Conservation (phyloP, 37 sponge, comb jelly and placozoan genomes). For the Axinella damicornis region DNA sequence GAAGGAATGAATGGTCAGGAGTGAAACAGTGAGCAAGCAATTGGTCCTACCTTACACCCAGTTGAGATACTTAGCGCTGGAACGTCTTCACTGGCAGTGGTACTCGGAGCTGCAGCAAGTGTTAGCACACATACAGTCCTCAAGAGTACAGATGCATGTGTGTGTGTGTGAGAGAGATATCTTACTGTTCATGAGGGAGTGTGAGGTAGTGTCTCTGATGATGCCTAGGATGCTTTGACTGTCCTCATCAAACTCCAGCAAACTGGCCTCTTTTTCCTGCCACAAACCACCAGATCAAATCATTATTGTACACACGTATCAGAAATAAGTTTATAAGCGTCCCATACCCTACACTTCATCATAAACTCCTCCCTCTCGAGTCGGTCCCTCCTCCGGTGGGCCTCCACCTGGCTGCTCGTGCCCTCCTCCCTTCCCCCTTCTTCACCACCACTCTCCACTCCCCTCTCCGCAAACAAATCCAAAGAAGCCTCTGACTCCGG, state of each 20-base stretch:
- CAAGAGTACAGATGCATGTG: neutral
- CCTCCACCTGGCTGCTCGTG: constrained; percentile 43
- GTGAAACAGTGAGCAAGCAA: neutral
- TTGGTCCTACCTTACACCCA: neutral
- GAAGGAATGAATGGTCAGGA: no score
- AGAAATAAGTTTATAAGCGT: neutral
- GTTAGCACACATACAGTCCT: neutral
- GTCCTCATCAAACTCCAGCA: constrained; percentile 67
- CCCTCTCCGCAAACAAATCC: constrained; percentile 80
- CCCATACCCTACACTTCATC: constrained; percentile 58
- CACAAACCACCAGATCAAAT: no score
- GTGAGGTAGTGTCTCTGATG: constrained; percentile 61
- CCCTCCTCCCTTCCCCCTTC: constrained; percentile 48
- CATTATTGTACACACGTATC: no score
- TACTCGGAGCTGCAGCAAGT: neutral
- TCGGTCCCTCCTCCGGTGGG: constrained; percentile 60
- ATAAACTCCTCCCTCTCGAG: constrained; percentile 88
- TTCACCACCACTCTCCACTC: constrained; percentile 38
- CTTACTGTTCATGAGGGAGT: constrained; percentile 40
- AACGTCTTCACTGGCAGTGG: neutral
- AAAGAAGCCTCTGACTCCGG: constrained; percentile 72
- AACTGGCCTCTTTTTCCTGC: constrained; percentile 33
- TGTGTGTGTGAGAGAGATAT: no score
- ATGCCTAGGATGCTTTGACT: constrained; percentile 74
- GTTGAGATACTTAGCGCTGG: neutral